These are phyloP conservation scores for Sebastes nivosus DNA, from an alignment of 2,797 vertebrate genomes.

Conservation along the genomic window DNA sequence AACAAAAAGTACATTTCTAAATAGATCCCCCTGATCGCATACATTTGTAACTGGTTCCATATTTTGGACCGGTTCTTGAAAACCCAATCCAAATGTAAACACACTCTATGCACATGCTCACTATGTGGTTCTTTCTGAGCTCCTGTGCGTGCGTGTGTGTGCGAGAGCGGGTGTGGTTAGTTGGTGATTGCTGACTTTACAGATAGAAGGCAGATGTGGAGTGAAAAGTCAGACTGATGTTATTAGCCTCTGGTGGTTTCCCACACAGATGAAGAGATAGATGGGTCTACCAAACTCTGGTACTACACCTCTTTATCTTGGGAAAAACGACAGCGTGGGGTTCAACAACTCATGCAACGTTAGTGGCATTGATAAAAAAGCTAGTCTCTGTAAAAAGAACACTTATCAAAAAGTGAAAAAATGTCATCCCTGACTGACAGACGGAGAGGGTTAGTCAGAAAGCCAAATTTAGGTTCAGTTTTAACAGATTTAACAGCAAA, in stretches of 20 bases:
- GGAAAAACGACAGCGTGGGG: not conserved
- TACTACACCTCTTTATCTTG: conserved; percentile 34
- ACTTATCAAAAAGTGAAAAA: not conserved
- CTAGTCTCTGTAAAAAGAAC: not conserved
- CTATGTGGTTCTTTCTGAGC: not conserved
- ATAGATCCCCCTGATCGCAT: not conserved
- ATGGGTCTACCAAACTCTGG: conserved; percentile 11
- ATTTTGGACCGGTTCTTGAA: not conserved
- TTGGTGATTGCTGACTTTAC: conserved; percentile 41
- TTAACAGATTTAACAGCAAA: not conserved
- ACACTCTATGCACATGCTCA: not conserved
- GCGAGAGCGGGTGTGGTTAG: conserved; percentile 6
- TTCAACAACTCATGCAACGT: not conserved
- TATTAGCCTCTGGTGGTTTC: conserved; percentile 36
- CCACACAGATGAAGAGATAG: conserved; percentile 38
- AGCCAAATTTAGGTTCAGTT: not conserved
- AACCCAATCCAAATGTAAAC: not conserved
- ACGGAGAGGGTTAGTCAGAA: not conserved
- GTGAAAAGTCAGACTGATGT: conserved; percentile 31
- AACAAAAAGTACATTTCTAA: not conserved
- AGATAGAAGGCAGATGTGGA: conserved; percentile 52
- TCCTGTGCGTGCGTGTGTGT: not conserved
- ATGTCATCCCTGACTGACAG: not conserved
- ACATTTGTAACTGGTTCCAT: not conserved
- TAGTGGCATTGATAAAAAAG: not conserved